Percentiles rank a stretch among this genome's conserved stretches.
phyloP scores from a whole-genome alignment of 92 coral and sea anemone genomes.

The Palythoa caribaeorum region DNA sequence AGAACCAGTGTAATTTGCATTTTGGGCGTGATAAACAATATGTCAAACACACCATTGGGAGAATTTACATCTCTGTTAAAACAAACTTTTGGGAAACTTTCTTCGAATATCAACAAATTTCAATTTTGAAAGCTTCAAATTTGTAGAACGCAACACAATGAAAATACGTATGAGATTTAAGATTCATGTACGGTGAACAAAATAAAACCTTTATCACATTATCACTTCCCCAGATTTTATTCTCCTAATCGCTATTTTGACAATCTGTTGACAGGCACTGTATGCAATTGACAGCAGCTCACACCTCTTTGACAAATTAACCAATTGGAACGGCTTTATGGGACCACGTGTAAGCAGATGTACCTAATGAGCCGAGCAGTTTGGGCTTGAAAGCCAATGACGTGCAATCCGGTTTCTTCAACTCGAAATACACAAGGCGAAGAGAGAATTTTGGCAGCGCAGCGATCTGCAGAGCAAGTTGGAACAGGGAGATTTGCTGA shows the following conservation, averaged over 20 bases:
- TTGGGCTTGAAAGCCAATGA: conserved; percentile 92
- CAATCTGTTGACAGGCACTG: conserved; percentile 85
- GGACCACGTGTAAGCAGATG: conserved; percentile 94
- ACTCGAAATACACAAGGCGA: conserved; percentile 87
- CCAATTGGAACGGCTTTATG: conserved; percentile 74
- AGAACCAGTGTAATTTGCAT: conserved; percentile 90
- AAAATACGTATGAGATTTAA: not conserved
- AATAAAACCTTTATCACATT: not conserved
- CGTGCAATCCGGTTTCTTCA: conserved; percentile 90
- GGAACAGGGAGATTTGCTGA: conserved; percentile 72
- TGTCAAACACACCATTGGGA: conserved; percentile 70
- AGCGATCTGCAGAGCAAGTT: conserved; percentile 61
- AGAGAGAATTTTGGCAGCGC: conserved; percentile 67
- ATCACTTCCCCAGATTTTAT: conserved; percentile 7
- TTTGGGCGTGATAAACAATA: conserved; percentile 97
- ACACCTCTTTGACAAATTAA: conserved; percentile 79
- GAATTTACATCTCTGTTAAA: conserved; percentile 58
- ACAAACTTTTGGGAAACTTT: not conserved
- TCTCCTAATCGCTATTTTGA: conserved; percentile 87
- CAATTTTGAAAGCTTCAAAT: not conserved
- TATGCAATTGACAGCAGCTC: conserved; percentile 84
- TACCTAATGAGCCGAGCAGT: conserved; percentile 94
- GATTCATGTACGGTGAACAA: not conserved
- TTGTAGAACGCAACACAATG: not conserved
- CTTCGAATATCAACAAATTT: not conserved